Base-by-base conservation (phyloP, 1,140 invertebrate genomes). In the Heliconius himera region DNA sequence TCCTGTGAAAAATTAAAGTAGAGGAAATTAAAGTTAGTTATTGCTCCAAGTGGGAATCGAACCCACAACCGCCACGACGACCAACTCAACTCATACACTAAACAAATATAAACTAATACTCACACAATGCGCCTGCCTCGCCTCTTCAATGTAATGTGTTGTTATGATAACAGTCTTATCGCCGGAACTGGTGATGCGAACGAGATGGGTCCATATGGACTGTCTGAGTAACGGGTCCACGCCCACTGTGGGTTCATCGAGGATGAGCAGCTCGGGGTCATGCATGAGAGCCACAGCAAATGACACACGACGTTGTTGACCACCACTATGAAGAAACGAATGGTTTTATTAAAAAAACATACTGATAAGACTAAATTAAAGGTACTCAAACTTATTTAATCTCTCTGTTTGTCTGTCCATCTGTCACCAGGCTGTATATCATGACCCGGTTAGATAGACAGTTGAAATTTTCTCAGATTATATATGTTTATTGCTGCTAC, bases 191-290 rank as follows among this genome's bases (percentile, higher is more conserved):
- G 97, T 97, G 82, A 99, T 97, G 87, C 97, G 96, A 29, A 98
- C 96, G 85, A 99, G 94, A 89, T 99, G 98, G 84, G 98, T 97
- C 98, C 98, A 99, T 85, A 99, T 99, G 88, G 98, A 98, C 94
- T 98, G 97, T 80, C 98, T 95, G 20, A 99, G 95, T 33, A 99
- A 93, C 0, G 98, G 98, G 95, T 99, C 98, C 29, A 99, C 97
- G 33, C 98, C 98, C 26, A 99, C 98, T 0, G 98, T 99, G 0
- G 98, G 98, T 91, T 99, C 98, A 90, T 99, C 98, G 18, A 99
- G 95, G 88, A 99, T 99, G 20, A 99, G 94, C 22, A 99, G 95
- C 91, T 99, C 97, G 0, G 98, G 98, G 80, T 94, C 97, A 87
- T 99, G 98, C 95, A 99, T 97, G 8, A 99, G 94, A 3, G 98